Evolutionary conservation across 2,888 invertebrate genomes (phyloP), one percentile per base, ranked within the genome.

Genomic region (Entomobrya proxima): DNA sequence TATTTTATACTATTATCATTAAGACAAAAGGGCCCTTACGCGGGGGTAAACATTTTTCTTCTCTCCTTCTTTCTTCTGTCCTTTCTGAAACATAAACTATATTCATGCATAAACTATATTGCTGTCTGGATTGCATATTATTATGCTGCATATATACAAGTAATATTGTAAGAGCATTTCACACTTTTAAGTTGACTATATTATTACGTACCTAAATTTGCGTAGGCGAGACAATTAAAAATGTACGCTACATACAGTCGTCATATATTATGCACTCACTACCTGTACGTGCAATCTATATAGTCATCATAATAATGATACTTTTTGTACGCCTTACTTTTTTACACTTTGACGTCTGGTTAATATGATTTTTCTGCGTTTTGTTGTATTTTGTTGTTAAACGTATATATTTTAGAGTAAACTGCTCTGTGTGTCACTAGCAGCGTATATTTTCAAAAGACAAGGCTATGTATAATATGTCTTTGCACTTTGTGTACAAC

Each of bases 1-100:
- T 64, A 30, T 67, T 18, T 13, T 44, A 21, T 72, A 64, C 52
- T 64, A 35, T 83, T 78, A 77, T 83, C 67, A 69, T 78, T 85
- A 75, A 75, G 72, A 61, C 40, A 44, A 52, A 77, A 80, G 86
- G 87, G 76, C 85, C 82, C 87, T 75, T 72, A 69, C 79, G 83
- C 72, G 35, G 86, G 88, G 88, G 82, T 82, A 85, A 74, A 58
- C 15, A 69, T 37, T 15, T 87, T 87, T 87, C 80, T 87, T 87
- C 81, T 86, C 88, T 89, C 75, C 89, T 89, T 89, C 89, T 88
- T 89, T 89, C 89, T 88, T 88, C 89, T 89, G 88, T 89, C 89
- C 88, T 88, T 88, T 87, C 87, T 76, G 76, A 58, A 30, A 74
- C 37, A 24, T 5, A n/a, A 15, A 50, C n/a, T 18, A 15, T 13